These are phyloP conservation scores for Scomberomorus guttatus DNA, from an alignment of 2,797 vertebrate species.

Conservation along the genomic window DNA sequence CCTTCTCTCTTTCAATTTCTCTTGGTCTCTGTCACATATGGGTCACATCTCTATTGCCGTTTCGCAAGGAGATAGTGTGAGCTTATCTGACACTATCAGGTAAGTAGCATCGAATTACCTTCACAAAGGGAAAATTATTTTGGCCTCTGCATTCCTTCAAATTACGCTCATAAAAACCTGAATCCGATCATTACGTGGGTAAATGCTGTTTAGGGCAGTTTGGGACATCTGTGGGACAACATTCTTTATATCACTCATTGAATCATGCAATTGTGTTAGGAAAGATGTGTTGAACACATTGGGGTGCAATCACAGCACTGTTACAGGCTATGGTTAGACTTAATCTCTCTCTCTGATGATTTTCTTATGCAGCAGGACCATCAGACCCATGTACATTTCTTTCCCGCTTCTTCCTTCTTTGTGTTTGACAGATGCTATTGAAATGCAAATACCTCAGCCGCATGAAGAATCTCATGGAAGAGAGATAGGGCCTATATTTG, in stretches of 20 bases:
- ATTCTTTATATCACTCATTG: slow-evolving; percentile 10
- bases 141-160: slow-evolving; percentile 12
- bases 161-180: slow-evolving; percentile 2
- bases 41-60: slow-evolving; percentile 15
- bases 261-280: slow-evolving; percentile 23
- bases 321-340: slow-evolving; percentile 13
- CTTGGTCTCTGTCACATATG: slow-evolving; percentile 21
- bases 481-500: slow-evolving; percentile 56
- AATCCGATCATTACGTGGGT: slow-evolving; percentile 17
- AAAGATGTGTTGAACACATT: slow-evolving; percentile 14
- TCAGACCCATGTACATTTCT: slow-evolving; percentile 29
- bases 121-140: slow-evolving; percentile 20
- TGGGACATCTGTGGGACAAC: neutral
- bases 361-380: slow-evolving; percentile 7
- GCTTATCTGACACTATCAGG: neutral
- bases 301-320: slow-evolving; percentile 14
- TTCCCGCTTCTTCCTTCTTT: slow-evolving; percentile 37
- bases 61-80: slow-evolving; percentile 22
- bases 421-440: slow-evolving; percentile 54
- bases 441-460: slow-evolving; percentile 66
- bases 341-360: slow-evolving; percentile 19
- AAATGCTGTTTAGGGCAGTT: slow-evolving; percentile 35
- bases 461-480: slow-evolving; percentile 43
- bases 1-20: slow-evolving; percentile 1
- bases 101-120: slow-evolving; percentile 30